Evolutionary conservation across 2,888 invertebrate genomes (phyloP).

Genomic region (Machimus rusticus): DNA sequence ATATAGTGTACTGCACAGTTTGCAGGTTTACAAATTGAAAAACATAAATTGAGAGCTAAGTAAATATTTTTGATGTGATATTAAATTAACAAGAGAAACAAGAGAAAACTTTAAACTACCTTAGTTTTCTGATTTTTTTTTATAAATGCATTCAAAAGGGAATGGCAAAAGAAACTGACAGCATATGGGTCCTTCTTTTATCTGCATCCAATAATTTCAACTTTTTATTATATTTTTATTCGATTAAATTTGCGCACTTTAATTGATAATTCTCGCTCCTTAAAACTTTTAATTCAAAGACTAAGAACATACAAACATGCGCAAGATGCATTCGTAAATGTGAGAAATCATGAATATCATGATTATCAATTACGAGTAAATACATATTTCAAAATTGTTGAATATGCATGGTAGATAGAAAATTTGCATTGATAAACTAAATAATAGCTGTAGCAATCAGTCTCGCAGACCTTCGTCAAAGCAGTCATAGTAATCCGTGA

Average conservation of each 20-base stretch:
- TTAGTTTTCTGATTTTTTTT: background rate
- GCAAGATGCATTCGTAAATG: background rate
- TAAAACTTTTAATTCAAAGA: background rate
- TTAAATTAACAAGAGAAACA: background rate
- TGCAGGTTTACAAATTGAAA: background rate
- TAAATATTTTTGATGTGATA: background rate
- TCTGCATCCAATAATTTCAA: too few relatives aligned
- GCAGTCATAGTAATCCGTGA: background rate
- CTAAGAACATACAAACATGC: too few relatives aligned
- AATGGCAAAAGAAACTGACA: background rate
- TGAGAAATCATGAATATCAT: background rate
- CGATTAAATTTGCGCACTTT: too few relatives aligned
- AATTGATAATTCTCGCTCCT: background rate
- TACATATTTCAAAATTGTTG: background rate
- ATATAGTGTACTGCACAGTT: background rate
- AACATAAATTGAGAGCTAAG: background rate
- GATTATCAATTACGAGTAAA: background rate
- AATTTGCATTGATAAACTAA: background rate
- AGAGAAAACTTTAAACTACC: background rate
- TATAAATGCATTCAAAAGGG: background rate
- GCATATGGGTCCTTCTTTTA: too few relatives aligned
- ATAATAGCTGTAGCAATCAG: background rate
- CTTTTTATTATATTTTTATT: too few relatives aligned
- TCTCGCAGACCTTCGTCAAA: background rate
- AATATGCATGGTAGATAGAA: background rate